Evolutionary conservation across 2,888 invertebrate genomes (phyloP).

Genomic region (Macrosiphum euphorbiae): DNA sequence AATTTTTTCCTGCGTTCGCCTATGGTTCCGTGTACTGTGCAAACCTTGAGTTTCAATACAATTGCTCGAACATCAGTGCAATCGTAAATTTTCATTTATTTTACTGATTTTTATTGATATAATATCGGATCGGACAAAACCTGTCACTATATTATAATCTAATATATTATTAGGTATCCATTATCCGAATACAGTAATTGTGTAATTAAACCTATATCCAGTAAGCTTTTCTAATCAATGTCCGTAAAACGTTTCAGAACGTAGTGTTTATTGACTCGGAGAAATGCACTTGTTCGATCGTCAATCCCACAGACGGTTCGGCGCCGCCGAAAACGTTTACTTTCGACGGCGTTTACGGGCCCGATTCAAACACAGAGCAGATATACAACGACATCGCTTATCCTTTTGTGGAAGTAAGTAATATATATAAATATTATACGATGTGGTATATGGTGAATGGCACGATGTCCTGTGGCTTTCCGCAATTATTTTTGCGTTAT

Average conservation of each 20-base stretch:
- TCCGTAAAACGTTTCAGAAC: conserved; percentile 71
- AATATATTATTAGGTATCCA: background rate
- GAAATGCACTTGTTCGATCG: conserved; percentile 75
- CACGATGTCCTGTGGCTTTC: no score
- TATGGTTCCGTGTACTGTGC: no score
- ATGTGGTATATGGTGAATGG: background rate
- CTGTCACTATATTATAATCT: background rate
- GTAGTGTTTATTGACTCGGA: conserved; percentile 78
- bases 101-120: background rate
- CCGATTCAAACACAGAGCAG: conserved; percentile 83
- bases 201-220: background rate
- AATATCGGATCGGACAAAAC: background rate
- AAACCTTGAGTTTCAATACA: background rate
- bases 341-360: conserved; percentile 87
- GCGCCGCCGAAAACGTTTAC: conserved; percentile 80
- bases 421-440: background rate
- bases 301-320: conserved; percentile 76
- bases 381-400: conserved; percentile 91
- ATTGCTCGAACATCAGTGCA: background rate
- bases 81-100: background rate
- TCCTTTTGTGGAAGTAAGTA: conserved; percentile 81
- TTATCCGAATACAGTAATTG: background rate
- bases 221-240: background rate
- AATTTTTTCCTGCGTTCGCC: no score
- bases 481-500: no score